These are phyloP conservation scores for Polypedilum pembai DNA, from an alignment of 1,140 invertebrate genomes.

Conservation along the genomic window DNA sequence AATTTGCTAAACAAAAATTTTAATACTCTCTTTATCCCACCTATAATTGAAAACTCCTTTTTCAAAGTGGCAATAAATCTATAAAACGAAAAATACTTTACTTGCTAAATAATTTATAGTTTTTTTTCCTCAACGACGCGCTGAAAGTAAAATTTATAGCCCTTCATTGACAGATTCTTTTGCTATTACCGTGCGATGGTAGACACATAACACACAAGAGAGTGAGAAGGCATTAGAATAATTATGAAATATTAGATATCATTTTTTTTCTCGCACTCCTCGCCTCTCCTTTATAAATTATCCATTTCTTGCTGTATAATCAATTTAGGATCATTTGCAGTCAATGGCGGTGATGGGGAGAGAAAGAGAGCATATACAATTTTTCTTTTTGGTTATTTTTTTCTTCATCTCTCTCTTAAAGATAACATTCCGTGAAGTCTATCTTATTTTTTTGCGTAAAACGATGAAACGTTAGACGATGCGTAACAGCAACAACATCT, in stretches of 20 bases:
- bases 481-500: slow-evolving; percentile 4
- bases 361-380: background rate
- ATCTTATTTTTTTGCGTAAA: background rate
- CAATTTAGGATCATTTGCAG: slow-evolving; percentile 27
- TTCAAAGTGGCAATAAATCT: no score
- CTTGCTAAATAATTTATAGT: slow-evolving; percentile 14
- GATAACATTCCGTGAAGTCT: slow-evolving; percentile 5
- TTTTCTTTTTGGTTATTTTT: no score
- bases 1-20: no score
- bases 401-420: background rate
- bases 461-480: background rate
- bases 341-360: background rate
- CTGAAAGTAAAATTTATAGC: slow-evolving; percentile 3
- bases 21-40: no score
- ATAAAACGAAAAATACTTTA: no score
- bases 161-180: slow-evolving; percentile 22
- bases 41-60: no score
- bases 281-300: background rate
- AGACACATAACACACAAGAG: background rate
- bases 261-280: background rate
- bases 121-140: background rate
- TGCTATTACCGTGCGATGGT: background rate
- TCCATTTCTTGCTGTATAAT: slow-evolving; percentile 21
- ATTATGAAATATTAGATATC: slow-evolving; percentile 28
- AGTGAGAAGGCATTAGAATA: background rate